Base-by-base conservation (phyloP, 1,140 invertebrate species). In the Cydia splendana region DNA sequence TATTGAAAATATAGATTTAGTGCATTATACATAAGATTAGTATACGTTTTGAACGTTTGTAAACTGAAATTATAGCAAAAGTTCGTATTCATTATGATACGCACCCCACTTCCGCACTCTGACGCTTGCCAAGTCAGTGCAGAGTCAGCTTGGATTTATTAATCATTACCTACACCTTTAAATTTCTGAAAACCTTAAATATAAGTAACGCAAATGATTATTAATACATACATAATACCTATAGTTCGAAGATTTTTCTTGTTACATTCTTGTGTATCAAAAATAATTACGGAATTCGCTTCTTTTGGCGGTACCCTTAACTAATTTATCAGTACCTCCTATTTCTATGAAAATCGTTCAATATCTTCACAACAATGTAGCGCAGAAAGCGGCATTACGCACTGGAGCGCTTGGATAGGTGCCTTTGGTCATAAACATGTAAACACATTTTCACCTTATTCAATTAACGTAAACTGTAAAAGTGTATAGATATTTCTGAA, bases 311-410 rank as follows among this genome's bases (percentile, higher is more conserved):
- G 20, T 24, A 62, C 57, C 57, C 57, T 62, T 10, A 10, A 62
- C 4, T 24, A 10, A 18, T 24, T 20, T 12, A 6, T 24, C 20
- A 62, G n/a, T 62, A 62, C 57, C n/a, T 57, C 53, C 9, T 62
- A 24, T 24, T 62, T 62, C 20, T 2, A 10, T 62, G 4, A 62
- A 53, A 53, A 62, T 24, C 3, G 7, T 7, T 62, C 57, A 57
- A 57, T 57, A 18, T 57, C 53, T 57, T 48, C 13, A 7, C 53
- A 57, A 57, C 53, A 62, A 62, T 62, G 57, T 62, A 38, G 10
- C 67, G 30, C 18, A 45, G 65, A 34, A 45, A 38, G 30, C 67
- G 67, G 67, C 67, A 45, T 71, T 38, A 71, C 67, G 67, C 67
- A 71, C 67, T 71, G n/a, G 65, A 67, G 67, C 67, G 57, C n/a